Evolutionary conservation across 1,140 invertebrate species (phyloP), one percentile per base, ranked within the genome.

Genomic region (Oryctes rhinoceros): DNA sequence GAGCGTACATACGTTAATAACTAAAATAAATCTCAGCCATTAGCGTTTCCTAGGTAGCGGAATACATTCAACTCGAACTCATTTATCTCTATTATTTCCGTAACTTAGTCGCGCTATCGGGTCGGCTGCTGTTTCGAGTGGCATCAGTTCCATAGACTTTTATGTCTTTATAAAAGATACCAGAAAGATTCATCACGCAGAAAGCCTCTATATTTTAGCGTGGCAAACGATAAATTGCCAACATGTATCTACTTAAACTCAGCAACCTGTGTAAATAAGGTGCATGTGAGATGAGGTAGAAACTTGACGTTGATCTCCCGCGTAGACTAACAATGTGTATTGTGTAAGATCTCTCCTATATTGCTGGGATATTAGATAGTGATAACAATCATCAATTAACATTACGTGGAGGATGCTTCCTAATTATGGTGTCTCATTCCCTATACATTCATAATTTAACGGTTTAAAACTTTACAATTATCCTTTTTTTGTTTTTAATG

Each of bases 101-200:
- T 80, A 82, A 83, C 82, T 84, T 83, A 83, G 82, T 83, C 82
- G 81, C 78, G 47, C 74, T 80, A 83, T 83, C 81, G 82, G 80
- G 79, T 80, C 76, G 67, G 75, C 37, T 39, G 79, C 30, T 37
- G 78, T 80, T 82, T 80, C 78, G 49, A 80, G 79, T 83, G 82
- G 83, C 83, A 82, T 83, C 82, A 83, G 82, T 83, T 84, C 78
- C 13, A 30, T 76, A 47, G 83, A 84, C 82, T 84, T 84, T 84
- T 84, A 84, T 83, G 80, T 81, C 83, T 82, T 81, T 84, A 83
- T 84, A 84, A 84, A 84, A 83, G 82, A 84, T 83, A 82, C 82
- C 83, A 82, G 81, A 75, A 75, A 84, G 83, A 84, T 84, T 84
- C 83, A 84, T 84, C 83, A 83, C 81, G 80, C 80, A 74, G 67